Percentiles rank a stretch among this genome's conserved stretches.
phyloP scores from a whole-genome alignment of 2,797 vertebrate genomes.

The Ispidina picta region DNA sequence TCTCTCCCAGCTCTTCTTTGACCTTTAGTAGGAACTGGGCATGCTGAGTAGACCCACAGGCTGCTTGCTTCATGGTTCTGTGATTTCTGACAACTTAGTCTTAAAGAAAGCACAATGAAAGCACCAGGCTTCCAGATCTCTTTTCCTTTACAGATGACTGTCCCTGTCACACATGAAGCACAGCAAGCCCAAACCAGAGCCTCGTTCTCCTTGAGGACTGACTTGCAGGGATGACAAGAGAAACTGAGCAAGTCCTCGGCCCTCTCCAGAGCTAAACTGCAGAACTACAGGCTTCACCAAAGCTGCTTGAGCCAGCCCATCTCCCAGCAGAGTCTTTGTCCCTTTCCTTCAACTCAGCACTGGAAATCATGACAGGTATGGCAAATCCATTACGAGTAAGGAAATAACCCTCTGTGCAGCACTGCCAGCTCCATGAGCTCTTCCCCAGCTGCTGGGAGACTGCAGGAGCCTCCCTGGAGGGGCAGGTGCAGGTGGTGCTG shows the following conservation, averaged over 20 bases:
- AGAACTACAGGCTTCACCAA: background rate
- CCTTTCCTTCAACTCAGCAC: background rate
- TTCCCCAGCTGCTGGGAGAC: constrained; percentile 24
- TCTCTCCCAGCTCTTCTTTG: background rate
- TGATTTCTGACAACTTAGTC: background rate
- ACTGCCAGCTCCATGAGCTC: background rate
- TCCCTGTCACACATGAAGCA: background rate
- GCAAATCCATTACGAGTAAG: constrained; percentile 18
- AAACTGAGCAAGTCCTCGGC: background rate
- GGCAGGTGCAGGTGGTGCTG: background rate
- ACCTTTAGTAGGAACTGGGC: background rate
- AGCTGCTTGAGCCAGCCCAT: background rate
- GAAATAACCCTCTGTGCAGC: background rate
- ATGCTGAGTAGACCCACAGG: background rate
- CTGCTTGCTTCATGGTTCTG: background rate
- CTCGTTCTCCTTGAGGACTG: background rate
- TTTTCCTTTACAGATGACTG: background rate
- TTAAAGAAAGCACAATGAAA: background rate
- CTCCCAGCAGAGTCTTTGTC: background rate
- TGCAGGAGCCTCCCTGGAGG: background rate
- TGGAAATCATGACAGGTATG: constrained; percentile 12
- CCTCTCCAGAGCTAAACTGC: background rate
- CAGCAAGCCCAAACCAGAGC: background rate
- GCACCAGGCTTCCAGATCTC: background rate
- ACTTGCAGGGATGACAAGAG: background rate